Evolutionary conservation across 2,113 vertebrate species (phyloP), one percentile per base, ranked within the genome.

Genomic region (Numenius arquata): DNA sequence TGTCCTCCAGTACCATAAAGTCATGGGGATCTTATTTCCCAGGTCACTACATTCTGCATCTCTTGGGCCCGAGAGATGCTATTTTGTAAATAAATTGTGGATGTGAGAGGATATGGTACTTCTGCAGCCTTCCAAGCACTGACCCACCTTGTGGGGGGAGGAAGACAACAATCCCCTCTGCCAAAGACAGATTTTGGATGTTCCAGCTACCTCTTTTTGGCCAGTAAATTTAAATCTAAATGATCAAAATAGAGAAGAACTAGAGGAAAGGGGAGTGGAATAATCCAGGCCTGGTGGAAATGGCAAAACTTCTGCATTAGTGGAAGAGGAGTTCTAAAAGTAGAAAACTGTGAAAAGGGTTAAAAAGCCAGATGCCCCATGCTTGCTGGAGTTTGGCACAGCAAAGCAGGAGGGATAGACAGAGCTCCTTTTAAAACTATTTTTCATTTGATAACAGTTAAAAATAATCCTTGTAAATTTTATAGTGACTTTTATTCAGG

Each of bases 401-500:
- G 53, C 30, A 84, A 77, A 91, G 40, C 55, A 68, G 52, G 38
- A 75, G 21, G 38, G 10, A 34, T 18, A 92, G 94, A 38, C 58
- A 38, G 45, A 87, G 41, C n/a, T 82, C 23, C 62, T 92, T 85
- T 78, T 15, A 82, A 92, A 95, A 75, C 34, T 47, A 32, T 6
- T 55, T 61, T 83, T 81, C n/a, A 53, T 61, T 77, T 55, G 38
- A 72, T 80, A 91, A 45, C 72, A 62, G 73, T 90, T 94, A 85
- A 86, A 89, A 94, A 72, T 47, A 87, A 71, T 52, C 88, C 43
- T 80, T 83, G 45, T n/a, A 88, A 93, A 80, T 78, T 68, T 89
- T 67, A 81, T 30, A 75, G 36, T 59, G 41, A 36, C 16, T 80
- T 91, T 88, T 53, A 74, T 65, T 87, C 26, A 25, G 63, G 52